Percentiles rank a stretch among this genome's conserved stretches.
These are phyloP conservation scores for Andricus quercusramuli DNA, from an alignment of 2,888 invertebrate genomes.

Conservation along the genomic window DNA sequence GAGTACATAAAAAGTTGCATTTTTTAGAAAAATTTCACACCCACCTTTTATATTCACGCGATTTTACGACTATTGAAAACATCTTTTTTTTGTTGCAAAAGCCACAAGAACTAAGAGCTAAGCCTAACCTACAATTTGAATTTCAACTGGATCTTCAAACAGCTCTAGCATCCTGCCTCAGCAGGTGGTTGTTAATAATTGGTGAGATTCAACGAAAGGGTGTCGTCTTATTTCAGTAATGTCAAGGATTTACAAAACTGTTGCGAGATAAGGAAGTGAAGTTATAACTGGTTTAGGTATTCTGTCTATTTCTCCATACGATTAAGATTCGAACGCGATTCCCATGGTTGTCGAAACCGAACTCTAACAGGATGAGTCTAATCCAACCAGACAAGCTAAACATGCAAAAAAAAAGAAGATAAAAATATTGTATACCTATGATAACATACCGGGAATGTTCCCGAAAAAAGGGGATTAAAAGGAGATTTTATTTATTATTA, in stretches of 20 bases:
- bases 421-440: background rate
- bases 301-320: background rate
- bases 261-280: conserved; percentile 22
- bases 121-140: conserved; percentile 13
- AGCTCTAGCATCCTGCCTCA: conserved; percentile 26
- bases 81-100: background rate
- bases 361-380: background rate
- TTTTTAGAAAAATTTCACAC: background rate
- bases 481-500: too few species aligned
- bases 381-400: background rate
- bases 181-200: conserved; percentile 23
- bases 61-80: background rate
- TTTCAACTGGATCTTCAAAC: conserved; percentile 14
- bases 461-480: too few species aligned
- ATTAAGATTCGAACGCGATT: conserved; percentile 18
- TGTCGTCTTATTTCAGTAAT: conserved; percentile 4
- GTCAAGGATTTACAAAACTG: conserved; percentile 14
- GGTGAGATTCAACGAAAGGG: conserved; percentile 17
- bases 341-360: background rate
- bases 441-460: too few species aligned
- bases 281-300: conserved; percentile 13
- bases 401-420: background rate
- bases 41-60: background rate
- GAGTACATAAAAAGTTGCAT: too few species aligned
- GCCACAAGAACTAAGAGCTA: background rate